Evolutionary conservation across 1,140 invertebrate species (phyloP), one percentile per base, ranked within the genome.

Genomic region (Bombyx mandarina): DNA sequence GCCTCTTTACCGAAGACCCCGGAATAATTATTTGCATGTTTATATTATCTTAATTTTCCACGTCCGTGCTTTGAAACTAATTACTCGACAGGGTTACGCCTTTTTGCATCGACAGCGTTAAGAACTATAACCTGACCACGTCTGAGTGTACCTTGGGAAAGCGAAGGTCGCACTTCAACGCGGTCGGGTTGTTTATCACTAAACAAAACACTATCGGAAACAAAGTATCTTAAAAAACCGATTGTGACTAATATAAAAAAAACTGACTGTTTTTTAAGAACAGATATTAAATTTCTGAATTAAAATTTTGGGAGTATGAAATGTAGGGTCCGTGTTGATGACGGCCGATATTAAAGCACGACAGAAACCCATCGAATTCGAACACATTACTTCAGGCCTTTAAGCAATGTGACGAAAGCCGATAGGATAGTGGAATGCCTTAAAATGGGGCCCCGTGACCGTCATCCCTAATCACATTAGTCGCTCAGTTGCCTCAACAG

Each of bases 381-480:
- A 64, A 59, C 75, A 76, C 75, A 82, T 71, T 57, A 61, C 80
- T 82, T 84, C 82, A 84, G 84, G 84, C 84, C 84, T 82, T 84
- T 83, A 84, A 82, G 74, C 56, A 68, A 76, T 67, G 73, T 71
- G 76, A 64, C 65, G 77, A 75, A 85, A 71, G 57, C 68, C 78
- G 65, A 73, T 63, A 68, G 69, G 77, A 82, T 72, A 71, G 67
- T 79, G 78, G 65, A 52, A 64, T 65, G 74, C 61, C 59, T 67
- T 72, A 77, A 82, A 35, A 53, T 71, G 77, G 83, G 83, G 77
- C 82, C 81, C 79, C 75, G 66, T 62, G 73, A 63, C 54, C 71
- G 67, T 75, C 73, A 70, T 76, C 80, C 77, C 79, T 86, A 83
- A 49, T 57, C 72, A 86, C 82, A 82, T 62, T 55, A 53, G 45